A percentile compares a stretch with the other conserved stretches of the same genome.
Conservation (phyloP, 1,140 invertebrate genomes). For the Dendroctonus ponderosae region DNA sequence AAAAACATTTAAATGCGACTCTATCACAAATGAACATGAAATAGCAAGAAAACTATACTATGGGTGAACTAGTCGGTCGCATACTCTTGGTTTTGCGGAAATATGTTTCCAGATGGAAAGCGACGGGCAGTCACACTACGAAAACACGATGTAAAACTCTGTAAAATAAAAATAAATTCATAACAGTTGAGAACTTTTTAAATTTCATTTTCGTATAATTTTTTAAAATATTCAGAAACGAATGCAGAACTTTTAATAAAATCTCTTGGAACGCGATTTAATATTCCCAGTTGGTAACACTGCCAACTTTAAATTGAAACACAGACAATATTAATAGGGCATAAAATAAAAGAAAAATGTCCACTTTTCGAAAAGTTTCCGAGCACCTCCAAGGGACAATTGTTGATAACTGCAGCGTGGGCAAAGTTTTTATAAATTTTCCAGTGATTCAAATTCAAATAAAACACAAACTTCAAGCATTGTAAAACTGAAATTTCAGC, state of each 20-base stretch:
- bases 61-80: too few relatives aligned
- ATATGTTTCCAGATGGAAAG: too few relatives aligned
- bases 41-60: too few relatives aligned
- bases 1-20: too few relatives aligned
- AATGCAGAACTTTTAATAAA: slow-evolving; percentile 20
- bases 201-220: slow-evolving; percentile 24
- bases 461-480: too few relatives aligned
- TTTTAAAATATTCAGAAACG: slow-evolving; percentile 26
- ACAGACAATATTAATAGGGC: slow-evolving; percentile 34
- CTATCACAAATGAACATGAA: too few relatives aligned
- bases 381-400: slow-evolving; percentile 24
- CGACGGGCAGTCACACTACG: too few relatives aligned
- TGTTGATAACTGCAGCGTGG: slow-evolving; percentile 26
- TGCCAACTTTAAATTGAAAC: slow-evolving; percentile 34
- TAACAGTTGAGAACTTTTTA: slow-evolving; percentile 10
- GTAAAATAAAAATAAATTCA: neutral
- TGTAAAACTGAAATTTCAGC: too few relatives aligned
- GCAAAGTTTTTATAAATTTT: slow-evolving; percentile 28
- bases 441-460: too few relatives aligned
- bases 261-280: slow-evolving; percentile 29
- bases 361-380: slow-evolving; percentile 24
- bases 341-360: slow-evolving; percentile 35
- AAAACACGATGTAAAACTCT: too few relatives aligned
- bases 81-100: too few relatives aligned
- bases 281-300: slow-evolving; percentile 32